Base-by-base conservation (phyloP, 1,140 invertebrate species). In the Meloidogyne chitwoodi region DNA sequence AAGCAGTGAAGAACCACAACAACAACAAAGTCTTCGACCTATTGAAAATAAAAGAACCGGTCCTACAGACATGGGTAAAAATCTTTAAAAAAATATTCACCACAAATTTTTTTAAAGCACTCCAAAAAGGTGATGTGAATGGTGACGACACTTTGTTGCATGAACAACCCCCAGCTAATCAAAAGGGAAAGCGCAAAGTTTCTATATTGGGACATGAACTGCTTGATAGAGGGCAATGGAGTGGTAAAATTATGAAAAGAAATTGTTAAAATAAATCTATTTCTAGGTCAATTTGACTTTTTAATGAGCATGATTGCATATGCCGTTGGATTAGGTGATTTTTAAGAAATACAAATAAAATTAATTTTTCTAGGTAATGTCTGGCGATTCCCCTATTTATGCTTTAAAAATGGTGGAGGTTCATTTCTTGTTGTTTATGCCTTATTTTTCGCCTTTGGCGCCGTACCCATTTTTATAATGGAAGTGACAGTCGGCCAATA, bases 401-500 rank as follows among this genome's bases (percentile, higher is more conserved):
- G 88, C 74, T 89, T 87, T 77, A 88, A 87, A 83, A 89, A 88
- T 80, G 88, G 88, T 31, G 88, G 88, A 76, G 88, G 83, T 4
- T 84, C 84, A 14, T 85, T 85, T 48, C 74, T 85, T 12, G 78
- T 87, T 12, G 84, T 77, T 48, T 85, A 85, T 63, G 74, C 75
- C 16, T 65, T 87, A 19, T 85, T 86, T 74, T 85, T 84, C 64
- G 34, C 74, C 14, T 48, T 84, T 44, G 80, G 91, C 1, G 92
- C 92, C 2, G 88, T 93, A 56, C 92, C 93, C 0, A 88, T 92
- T 19, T 90, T 92, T 44, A 91, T 93, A 74, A 89, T 93, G 73
- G 93, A 93, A 87, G 90, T 93, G 6, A 90, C 91, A 0, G 87
- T 93, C 10, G 93, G 93, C 3, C 93, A 93, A 87, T 91, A 93